Evolutionary conservation across 2,888 invertebrate species (phyloP).

Genomic region (Adineta ricciae): DNA sequence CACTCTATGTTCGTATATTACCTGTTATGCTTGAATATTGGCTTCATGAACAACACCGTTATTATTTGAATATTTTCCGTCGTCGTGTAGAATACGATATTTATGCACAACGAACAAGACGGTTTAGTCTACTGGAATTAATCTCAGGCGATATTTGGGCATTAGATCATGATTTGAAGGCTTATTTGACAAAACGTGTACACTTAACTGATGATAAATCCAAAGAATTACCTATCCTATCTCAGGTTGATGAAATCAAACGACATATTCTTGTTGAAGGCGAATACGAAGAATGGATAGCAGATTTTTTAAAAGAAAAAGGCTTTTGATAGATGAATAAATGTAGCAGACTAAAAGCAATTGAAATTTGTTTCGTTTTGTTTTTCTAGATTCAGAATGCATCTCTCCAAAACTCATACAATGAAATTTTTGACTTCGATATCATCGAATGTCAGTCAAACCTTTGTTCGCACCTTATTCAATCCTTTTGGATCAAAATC

Average conservation of each 20-base stretch:
- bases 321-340: neutral
- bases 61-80: constrained; percentile 14
- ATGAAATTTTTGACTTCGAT: neutral
- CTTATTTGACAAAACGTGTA: neutral
- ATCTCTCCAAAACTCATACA: neutral
- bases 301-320: constrained; percentile 16
- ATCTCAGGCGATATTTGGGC: constrained; percentile 21
- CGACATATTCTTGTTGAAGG: constrained; percentile 13
- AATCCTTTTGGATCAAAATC: neutral
- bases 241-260: constrained; percentile 15
- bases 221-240: constrained; percentile 17
- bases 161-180: constrained; percentile 20
- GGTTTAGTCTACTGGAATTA: constrained; percentile 19
- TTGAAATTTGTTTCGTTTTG: neutral
- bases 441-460: neutral
- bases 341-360: neutral
- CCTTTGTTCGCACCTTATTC: neutral
- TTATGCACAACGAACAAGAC: neutral
- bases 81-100: constrained; percentile 21
- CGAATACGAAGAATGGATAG: constrained; percentile 20
- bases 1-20: constrained; percentile 1
- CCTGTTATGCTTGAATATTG: constrained; percentile 22
- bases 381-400: neutral
- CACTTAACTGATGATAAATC: neutral
- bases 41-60: constrained; percentile 15